Conservation (phyloP, 2,113 vertebrate species). For the Shinisaurus crocodilurus region DNA sequence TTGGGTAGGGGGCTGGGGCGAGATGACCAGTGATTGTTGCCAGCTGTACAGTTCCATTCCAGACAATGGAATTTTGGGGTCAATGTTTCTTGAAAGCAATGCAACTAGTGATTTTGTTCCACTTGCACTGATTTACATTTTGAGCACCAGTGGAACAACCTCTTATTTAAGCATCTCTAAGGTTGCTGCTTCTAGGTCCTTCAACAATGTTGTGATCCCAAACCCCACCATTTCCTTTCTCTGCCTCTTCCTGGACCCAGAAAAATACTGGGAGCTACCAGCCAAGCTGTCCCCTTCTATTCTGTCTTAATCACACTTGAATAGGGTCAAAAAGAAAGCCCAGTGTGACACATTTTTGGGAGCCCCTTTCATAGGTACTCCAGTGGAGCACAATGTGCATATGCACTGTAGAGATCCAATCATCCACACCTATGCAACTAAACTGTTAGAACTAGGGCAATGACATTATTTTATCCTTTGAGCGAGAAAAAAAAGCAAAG, state of each 20-base stretch:
- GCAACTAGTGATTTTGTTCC: not conserved
- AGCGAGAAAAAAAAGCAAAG: constrained; percentile 42
- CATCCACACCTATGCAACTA: constrained; percentile 29
- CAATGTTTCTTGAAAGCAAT: not conserved
- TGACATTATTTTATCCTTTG: constrained; percentile 45
- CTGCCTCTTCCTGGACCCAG: not conserved
- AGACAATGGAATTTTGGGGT: not conserved
- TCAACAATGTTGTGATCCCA: not conserved
- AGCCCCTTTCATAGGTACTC: not conserved
- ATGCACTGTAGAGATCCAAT: constrained; percentile 32
- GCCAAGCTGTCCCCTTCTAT: not conserved
- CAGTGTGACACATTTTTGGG: not conserved
- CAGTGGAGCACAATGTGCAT: not conserved
- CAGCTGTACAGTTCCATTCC: not conserved
- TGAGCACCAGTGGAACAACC: not conserved
- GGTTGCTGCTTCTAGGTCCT: not conserved
- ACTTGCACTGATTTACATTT: not conserved
- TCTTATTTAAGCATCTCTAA: not conserved
- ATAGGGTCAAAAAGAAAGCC: not conserved
- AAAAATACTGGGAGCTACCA: not conserved
- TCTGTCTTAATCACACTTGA: not conserved
- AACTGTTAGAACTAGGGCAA: constrained; percentile 24
- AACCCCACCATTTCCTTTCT: not conserved
- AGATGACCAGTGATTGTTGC: not conserved
- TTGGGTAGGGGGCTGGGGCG: not conserved